Evolutionary conservation across 2,797 vertebrate species (phyloP), one percentile per base, ranked within the genome.

Genomic region (Propithecus deckenii): DNA sequence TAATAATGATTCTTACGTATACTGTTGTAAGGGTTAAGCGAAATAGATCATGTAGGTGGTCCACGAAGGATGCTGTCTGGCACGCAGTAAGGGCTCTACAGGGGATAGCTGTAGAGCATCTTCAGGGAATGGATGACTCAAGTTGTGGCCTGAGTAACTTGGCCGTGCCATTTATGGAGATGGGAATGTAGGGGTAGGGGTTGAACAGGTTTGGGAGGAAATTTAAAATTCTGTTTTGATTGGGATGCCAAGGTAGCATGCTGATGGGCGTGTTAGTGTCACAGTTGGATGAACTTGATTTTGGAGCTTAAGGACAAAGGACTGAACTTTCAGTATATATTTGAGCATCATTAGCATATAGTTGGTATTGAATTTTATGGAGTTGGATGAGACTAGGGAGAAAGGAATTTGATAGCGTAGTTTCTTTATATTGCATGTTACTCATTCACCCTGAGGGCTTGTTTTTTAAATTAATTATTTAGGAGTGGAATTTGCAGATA

Each of bases 391-490:
- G 35, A 94, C 81, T 71, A 79, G 7, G 23, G 13, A 72, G 55
- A 87, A 81, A 79, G 50, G 80, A 89, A 65, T 83, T 90, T 38
- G 71, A 72, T 86, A 52, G 4, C 30, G 4, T 61, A 71, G 18
- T 72, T 72, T 23, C 41, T 78, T 65, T 4, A 10, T 83, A 43
- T 80, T 94, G 85, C 79, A 6, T 81, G 50, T 90, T 94, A 71
- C 4, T 75, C n/a, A 38, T 76, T 80, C 50, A 57, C 23, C 32
- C 2, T 61, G 63, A 80, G 59, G 72, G n/a, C 46, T 79, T 80
- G 67, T 59, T 59, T 75, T 67, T 57, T 38, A 1, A 67, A 17
- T 92, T 52, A 90, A 67, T 78, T 95, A 74, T 80, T 93, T 12
- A 75, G 32, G 75, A 0, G 5, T 95, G 57, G 74, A 69, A 50